A percentile compares a stretch with the other conserved stretches of the same genome.
Conservation (phyloP, 2,113 vertebrate genomes). For the Psittacula cyanocephala region DNA sequence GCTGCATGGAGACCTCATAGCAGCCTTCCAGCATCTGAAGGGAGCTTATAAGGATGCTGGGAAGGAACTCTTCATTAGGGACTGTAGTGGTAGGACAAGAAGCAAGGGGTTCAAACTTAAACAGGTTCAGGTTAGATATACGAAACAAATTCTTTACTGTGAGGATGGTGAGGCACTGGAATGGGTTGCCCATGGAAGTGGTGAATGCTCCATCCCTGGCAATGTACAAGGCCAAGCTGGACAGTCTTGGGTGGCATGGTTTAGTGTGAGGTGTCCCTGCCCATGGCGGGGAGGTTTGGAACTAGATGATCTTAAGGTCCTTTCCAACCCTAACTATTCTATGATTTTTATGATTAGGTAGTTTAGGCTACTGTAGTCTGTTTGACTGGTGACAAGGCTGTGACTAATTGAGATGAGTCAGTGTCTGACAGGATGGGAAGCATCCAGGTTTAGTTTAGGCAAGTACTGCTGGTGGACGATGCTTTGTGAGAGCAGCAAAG, state of each 20-base stretch:
- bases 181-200: neutral
- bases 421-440: neutral
- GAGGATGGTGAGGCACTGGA: neutral
- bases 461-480: rapidly evolving
- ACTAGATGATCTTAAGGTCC: neutral
- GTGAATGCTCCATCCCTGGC: neutral
- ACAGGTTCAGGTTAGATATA: neutral
- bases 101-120: neutral
- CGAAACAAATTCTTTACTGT: neutral
- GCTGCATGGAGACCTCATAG: neutral
- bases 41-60: neutral
- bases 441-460: neutral
- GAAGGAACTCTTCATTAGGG: neutral
- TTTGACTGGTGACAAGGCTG: neutral
- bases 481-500: neutral
- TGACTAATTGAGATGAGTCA: neutral
- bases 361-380: neutral
- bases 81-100: neutral
- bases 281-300: neutral
- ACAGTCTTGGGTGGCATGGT: neutral
- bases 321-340: neutral
- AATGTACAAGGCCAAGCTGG: neutral
- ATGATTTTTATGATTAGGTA: neutral
- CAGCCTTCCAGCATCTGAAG: neutral
- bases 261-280: neutral